Base-by-base conservation (phyloP, 2,888 invertebrate species). In the Drosophila leonis region DNA sequence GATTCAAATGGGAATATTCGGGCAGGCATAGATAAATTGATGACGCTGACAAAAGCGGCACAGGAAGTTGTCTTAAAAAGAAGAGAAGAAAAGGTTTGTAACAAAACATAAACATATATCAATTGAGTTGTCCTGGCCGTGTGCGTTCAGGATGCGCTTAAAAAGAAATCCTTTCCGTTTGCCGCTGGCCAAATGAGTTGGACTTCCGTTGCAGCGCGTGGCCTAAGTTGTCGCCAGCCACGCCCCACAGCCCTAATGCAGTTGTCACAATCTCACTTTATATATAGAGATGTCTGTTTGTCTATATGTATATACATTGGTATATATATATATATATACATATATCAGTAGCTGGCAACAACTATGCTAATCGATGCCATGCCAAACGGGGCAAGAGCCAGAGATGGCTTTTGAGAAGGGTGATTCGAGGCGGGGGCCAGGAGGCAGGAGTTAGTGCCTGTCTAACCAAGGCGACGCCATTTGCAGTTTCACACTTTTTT, bases 401-500 rank as follows among this genome's bases (percentile, higher is more conserved):
- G 71, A 66, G 80, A 64, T 75, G 75, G 66, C 18, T 35, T 39
- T 54, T 12, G 27, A 64, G 63, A 48, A 37, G 13, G 24, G 29
- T 29, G 20, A 29, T 18, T 13, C 29, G n/a, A 1, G 24, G 0
- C 10, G 33, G n/a, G 15, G 46, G 2, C 12, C 31, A 15, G 31
- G 31, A 4, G n/a, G 44, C 12, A 39, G 41, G 12, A 42, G 37
- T 15, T 37, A 41, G 10, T n/a, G 39, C 15, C 62, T 80, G 87
- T 86, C 89, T 78, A 75, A 78, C 67, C 83, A 88, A 78, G 87
- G 89, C 90, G 90, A 80, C 85, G 85, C 85, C 85, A 85, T 85
- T 85, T 89, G 83, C 88, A 89, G 88, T 80, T 89, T 85, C 85
- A 85, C 85, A 85, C 85, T 85, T 85, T 89, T 49, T 88, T 89